Base-by-base conservation (phyloP, 2,113 vertebrate species). In the Cyrtonyx montezumae region DNA sequence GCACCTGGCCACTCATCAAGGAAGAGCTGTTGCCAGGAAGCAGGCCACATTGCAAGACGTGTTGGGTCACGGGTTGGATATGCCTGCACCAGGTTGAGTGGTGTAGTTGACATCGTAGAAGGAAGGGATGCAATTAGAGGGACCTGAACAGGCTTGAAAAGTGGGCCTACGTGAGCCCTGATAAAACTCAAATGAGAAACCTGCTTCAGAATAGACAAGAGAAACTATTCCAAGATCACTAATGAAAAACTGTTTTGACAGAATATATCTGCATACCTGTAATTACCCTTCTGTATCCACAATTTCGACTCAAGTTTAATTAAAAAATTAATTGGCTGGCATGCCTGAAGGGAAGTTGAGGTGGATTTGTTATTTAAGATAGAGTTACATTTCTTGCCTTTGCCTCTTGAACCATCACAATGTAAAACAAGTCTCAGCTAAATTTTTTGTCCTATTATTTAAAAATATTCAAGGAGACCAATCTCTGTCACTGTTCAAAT, bases 171-270 rank as follows among this genome's bases (percentile, higher is more conserved):
- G 9, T 9, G 26, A 53, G 75, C 12, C 3, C 51, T 70, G 36
- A 26, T 32, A 56, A 85, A 90, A 91, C 34, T n/a, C 48, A 77
- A 0, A 0, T 59, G 82, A 55, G 53, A 84, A 90, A 71, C 4
- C 25, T 80, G 20, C 8, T 48, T 67, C 66, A 71, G 36, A 48
- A 51, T n/a, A 79, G 36, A 81, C 26, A 71, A 28, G 48, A 88
- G 69, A 14, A 87, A 46, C 37, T 75, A 75, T n/a, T 90, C 56
- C 43, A 74, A 86, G 32, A 78, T 68, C 19, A 81, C 58, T 51
- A 78, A 70, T 32, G 45, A 94, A 80, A 94, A 86, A 40, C 28
- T 71, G 56, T 77, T 94, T 95, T 87, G 79, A 91, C 71, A 93
- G 71, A 46, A 48, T 65, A 15, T 36, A 87, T 71, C 80, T 88